These are phyloP conservation scores for Tyrannus savana DNA, from an alignment of 2,113 vertebrate genomes.

Conservation along the genomic window DNA sequence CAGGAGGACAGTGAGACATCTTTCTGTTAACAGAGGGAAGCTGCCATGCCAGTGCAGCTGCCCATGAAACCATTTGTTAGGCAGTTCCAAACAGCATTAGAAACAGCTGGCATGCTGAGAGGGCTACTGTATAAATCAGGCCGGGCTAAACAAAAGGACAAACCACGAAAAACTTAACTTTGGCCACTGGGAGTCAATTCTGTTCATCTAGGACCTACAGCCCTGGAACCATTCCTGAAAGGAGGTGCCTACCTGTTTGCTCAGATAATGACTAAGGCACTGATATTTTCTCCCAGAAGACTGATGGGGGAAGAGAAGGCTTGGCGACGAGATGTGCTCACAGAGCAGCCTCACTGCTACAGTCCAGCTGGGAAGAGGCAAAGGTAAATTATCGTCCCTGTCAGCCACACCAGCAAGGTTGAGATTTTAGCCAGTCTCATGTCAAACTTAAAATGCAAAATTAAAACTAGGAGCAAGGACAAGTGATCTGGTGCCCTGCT, in stretches of 20 bases:
- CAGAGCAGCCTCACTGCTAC: not conserved
- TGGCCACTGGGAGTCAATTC: not conserved
- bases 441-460: not conserved
- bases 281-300: not conserved
- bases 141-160: not conserved
- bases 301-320: not conserved
- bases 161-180: not conserved
- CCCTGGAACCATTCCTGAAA: not conserved
- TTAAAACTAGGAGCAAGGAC: not conserved
- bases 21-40: not conserved
- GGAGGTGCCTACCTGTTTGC: not conserved
- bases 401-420: not conserved
- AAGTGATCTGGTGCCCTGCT: not conserved
- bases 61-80: accelerated
- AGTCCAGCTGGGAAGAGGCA: not conserved
- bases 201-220: not conserved
- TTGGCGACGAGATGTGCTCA: not conserved
- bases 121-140: not conserved
- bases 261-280: not conserved
- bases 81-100: not conserved
- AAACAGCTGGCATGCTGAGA: not conserved
- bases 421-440: not conserved
- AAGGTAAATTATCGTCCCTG: not conserved
- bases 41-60: not conserved
- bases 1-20: not conserved